Evolutionary conservation across 2,797 vertebrate species (phyloP).

Genomic region (Acipenser ruthenus): DNA sequence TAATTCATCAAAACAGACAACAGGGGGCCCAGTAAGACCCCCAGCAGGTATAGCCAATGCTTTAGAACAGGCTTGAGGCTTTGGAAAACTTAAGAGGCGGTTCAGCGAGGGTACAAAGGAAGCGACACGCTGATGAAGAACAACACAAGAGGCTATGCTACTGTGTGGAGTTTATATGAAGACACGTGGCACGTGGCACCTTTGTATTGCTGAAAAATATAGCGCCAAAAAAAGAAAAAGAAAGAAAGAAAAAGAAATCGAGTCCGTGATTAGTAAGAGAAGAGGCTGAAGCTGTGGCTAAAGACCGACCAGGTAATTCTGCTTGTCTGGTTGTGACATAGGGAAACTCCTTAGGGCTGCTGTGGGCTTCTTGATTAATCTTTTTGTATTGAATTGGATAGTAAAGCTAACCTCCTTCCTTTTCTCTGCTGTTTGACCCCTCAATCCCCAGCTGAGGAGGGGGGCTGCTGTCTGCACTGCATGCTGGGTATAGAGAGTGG

Average conservation of each 20-base stretch:
- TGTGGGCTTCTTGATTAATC: conserved; percentile 41
- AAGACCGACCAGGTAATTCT: conserved; percentile 61
- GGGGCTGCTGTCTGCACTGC: conserved; percentile 33
- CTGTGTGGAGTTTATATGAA: too few relatives aligned
- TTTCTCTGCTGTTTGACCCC: conserved; percentile 14
- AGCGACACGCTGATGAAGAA: conserved; percentile 17
- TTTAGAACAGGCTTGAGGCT: not conserved
- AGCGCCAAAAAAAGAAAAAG: conserved; percentile 37
- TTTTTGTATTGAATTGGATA: conserved; percentile 16
- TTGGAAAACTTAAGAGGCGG: not conserved
- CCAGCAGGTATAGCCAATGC: too few relatives aligned
- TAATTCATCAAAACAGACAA: too few relatives aligned
- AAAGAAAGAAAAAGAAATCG: conserved; percentile 38
- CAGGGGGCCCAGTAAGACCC: too few relatives aligned
- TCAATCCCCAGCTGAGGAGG: conserved; percentile 14
- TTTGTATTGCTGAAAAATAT: conserved; percentile 12
- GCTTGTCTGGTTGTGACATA: conserved; percentile 60
- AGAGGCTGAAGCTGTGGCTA: conserved; percentile 20
- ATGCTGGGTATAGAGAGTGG: conserved; percentile 38
- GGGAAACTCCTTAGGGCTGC: conserved; percentile 50
- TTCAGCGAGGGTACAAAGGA: conserved; percentile 18
- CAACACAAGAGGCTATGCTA: not conserved
- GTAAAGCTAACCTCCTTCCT: conserved; percentile 43
- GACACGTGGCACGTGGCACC: too few relatives aligned
- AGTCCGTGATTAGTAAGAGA: conserved; percentile 34